phyloP scores from a whole-genome alignment of 2,888 invertebrate genomes.

The Laspeyria flexula region DNA sequence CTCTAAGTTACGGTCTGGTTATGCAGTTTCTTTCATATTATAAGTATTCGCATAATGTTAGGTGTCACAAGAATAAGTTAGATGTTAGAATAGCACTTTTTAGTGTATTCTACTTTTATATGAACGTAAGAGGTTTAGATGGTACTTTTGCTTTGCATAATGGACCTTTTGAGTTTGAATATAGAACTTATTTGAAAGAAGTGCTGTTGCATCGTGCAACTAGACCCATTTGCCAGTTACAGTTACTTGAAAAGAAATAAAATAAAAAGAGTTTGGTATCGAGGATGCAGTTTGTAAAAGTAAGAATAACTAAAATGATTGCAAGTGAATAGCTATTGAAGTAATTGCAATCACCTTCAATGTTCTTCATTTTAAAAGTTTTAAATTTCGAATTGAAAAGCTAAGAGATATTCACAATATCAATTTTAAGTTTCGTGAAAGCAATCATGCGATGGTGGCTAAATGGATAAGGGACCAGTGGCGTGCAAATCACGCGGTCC shows the following conservation, averaged over 20 bases:
- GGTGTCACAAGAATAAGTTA: constrained; percentile 20
- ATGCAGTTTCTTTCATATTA: constrained; percentile 49
- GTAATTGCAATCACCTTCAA: too few species aligned
- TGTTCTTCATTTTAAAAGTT: too few species aligned
- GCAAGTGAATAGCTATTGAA: too few species aligned
- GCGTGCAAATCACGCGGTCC: too few species aligned
- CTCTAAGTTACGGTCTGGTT: constrained; percentile 34
- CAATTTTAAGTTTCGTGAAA: too few species aligned
- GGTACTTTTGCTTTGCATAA: constrained; percentile 27
- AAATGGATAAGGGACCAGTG: too few species aligned
- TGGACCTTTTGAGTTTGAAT: constrained; percentile 17
- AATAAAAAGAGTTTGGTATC: background rate
- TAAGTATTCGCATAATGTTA: constrained; percentile 43
- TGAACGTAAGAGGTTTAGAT: constrained; percentile 21
- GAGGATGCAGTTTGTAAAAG: background rate
- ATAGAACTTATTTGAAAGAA: constrained; percentile 15
- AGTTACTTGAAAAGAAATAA: background rate
- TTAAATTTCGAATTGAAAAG: too few species aligned
- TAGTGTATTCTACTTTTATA: constrained; percentile 21
- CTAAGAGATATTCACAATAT: too few species aligned
- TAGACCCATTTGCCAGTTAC: background rate
- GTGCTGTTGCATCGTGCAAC: background rate
- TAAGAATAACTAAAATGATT: too few species aligned
- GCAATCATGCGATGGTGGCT: too few species aligned
- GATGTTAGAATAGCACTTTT: constrained; percentile 26